A percentile compares a stretch with the other conserved stretches of the same genome.
Conservation (phyloP, 2,113 vertebrate genomes). For the Anhinga rufa region DNA sequence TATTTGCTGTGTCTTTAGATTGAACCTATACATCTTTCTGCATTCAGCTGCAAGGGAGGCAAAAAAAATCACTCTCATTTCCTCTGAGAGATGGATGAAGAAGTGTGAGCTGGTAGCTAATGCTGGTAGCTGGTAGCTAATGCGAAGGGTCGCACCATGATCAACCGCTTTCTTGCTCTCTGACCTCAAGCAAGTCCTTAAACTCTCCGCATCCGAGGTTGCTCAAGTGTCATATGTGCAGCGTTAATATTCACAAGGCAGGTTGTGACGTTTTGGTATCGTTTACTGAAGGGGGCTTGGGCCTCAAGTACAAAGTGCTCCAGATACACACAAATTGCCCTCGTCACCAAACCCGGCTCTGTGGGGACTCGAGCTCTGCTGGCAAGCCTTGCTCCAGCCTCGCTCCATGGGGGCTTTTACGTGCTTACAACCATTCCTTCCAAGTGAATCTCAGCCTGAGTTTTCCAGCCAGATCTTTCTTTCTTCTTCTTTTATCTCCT, state of each 20-base stretch:
- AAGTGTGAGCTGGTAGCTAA: neutral
- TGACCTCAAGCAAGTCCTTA: neutral
- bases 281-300: fast-evolving
- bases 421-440: neutral
- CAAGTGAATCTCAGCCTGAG: neutral
- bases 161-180: neutral
- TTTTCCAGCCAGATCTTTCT: neutral
- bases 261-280: neutral
- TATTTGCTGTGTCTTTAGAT: neutral
- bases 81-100: neutral
- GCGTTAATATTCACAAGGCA: neutral
- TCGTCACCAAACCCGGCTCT: neutral
- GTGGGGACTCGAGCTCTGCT: neutral
- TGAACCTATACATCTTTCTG: neutral
- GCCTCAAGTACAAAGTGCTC: neutral
- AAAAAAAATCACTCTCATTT: neutral
- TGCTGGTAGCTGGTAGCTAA: neutral
- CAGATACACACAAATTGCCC: neutral
- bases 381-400: neutral
- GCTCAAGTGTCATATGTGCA: neutral
- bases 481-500: neutral
- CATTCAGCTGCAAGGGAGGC: neutral
- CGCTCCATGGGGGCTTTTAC: fast-evolving
- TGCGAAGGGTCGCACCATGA: neutral
- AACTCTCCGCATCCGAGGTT: neutral